phyloP scores from a whole-genome alignment of 1,140 invertebrate genomes.

The Camponotus vicinus region DNA sequence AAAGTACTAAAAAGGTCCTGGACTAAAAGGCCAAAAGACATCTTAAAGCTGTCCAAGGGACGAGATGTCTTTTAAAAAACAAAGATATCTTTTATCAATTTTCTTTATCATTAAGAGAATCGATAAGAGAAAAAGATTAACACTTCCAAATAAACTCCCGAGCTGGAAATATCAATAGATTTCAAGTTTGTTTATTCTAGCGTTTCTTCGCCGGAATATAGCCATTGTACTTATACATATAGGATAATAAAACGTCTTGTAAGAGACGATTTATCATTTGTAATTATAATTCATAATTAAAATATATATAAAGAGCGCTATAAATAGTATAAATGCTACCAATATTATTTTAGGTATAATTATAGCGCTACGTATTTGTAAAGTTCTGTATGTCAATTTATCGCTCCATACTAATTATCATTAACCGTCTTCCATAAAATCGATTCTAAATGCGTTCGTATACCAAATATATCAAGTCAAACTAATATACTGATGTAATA shows the following conservation, averaged over 20 bases:
- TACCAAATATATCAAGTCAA: conserved; percentile 22
- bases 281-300: conserved; percentile 25
- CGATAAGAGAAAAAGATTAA: neutral
- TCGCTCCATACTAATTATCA: conserved; percentile 8
- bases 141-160: neutral
- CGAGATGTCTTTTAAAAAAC: no score
- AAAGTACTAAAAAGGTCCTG: neutral
- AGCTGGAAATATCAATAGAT: neutral
- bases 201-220: conserved; percentile 27
- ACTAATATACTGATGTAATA: neutral
- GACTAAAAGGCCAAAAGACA: no score
- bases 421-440: conserved; percentile 40
- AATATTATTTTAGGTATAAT: neutral
- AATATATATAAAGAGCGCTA: conserved; percentile 1
- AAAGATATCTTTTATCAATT: no score
- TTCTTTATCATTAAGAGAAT: no score
- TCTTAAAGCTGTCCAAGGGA: no score
- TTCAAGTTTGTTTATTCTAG: neutral
- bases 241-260: conserved; percentile 34
- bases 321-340: neutral
- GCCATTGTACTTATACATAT: conserved; percentile 50
- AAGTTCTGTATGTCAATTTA: conserved; percentile 20
- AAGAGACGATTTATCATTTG: conserved; percentile 17
- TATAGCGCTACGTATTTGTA: conserved; percentile 32
- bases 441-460: conserved; percentile 26